Base-by-base conservation (phyloP, 2,888 invertebrate species). In the Clepsis dumicolana region DNA sequence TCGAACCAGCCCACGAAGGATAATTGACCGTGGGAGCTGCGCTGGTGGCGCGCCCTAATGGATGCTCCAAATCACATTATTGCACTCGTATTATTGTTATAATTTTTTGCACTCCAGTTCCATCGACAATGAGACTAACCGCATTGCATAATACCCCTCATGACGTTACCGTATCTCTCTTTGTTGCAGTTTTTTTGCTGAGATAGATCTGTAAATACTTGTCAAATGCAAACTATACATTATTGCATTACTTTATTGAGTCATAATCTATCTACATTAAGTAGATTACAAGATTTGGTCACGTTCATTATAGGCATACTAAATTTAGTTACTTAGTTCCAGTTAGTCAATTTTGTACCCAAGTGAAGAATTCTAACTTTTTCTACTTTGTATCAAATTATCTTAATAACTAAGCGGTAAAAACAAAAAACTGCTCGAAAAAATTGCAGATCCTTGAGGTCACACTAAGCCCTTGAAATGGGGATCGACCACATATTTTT, bases 51-150 rank as follows among this genome's bases (percentile, higher is more conserved):
- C 82, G 77, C 78, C 79, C 86, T 90, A 93, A 91, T 92, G 83
- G 89, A 80, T 77, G 80, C 80, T 79, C 81, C 77, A 84, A 88
- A 88, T 89, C 84, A 83, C 83, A 85, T 87, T 88, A 91, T 90
- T 90, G 87, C 88, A 82, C 85, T 90, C 87, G 87, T 90, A 89
- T 89, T 81, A 86, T 89, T 91, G 88, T 89, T 80, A 80, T 66
- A 65, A 77, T 84, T 89, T 88, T 89, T 87, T 89, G 77, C 79
- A 73, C 66, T 64, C 65, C 48, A 48, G 21, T 21, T 21, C 21
- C 62, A 76, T 77, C 76, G 71, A 82, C 81, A 79, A 83, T 82
- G 73, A 80, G 72, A 77, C 83, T 81, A 79, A 83, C 82, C 83
- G 77, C 81, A 79, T 86, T 86, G 83, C 82, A 83, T 80, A 85